These are phyloP conservation scores for Meloidogyne hapla DNA, from an alignment of 1,140 invertebrate genomes.

Conservation along the genomic window DNA sequence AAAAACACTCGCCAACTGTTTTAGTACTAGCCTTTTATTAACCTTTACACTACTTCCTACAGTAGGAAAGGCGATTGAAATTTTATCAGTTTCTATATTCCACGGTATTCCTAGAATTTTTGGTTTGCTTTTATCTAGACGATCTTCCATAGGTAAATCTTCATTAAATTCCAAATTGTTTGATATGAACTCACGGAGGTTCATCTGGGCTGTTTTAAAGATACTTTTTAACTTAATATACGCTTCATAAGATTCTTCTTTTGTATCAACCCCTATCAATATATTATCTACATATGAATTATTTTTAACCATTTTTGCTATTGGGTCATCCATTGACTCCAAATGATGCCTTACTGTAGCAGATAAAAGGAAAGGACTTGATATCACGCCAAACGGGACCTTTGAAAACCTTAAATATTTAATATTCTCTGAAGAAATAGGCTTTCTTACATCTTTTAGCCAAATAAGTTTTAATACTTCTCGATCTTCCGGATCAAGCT, in stretches of 20 bases:
- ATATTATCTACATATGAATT: conserved; percentile 37
- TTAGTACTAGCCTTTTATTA: conserved; percentile 30
- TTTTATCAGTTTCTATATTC: conserved; percentile 27
- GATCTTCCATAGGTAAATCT: conserved; percentile 17
- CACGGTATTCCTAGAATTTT: conserved; percentile 46
- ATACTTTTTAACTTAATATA: too few relatives aligned
- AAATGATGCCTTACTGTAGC: not conserved
- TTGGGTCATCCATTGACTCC: not conserved
- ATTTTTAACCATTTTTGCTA: not conserved
- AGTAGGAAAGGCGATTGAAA: conserved; percentile 1
- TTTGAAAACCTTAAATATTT: not conserved
- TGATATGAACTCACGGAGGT: conserved; percentile 35
- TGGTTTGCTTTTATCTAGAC: not conserved
- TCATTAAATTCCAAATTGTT: conserved; percentile 26
- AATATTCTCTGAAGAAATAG: not conserved
- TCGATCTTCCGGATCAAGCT: not conserved
- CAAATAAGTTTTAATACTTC: conserved; percentile 3
- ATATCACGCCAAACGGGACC: not conserved
- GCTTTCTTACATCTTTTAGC: not conserved
- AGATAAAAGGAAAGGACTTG: not conserved
- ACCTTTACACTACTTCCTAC: not conserved
- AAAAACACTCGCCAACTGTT: conserved; percentile 19
- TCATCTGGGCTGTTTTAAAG: conserved; percentile 28
- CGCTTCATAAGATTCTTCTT: too few relatives aligned
- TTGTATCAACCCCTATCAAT: too few relatives aligned